These are phyloP conservation scores for Balaenoptera acutorostrata DNA, from an alignment of 2,113 vertebrate genomes.

Conservation along the genomic window DNA sequence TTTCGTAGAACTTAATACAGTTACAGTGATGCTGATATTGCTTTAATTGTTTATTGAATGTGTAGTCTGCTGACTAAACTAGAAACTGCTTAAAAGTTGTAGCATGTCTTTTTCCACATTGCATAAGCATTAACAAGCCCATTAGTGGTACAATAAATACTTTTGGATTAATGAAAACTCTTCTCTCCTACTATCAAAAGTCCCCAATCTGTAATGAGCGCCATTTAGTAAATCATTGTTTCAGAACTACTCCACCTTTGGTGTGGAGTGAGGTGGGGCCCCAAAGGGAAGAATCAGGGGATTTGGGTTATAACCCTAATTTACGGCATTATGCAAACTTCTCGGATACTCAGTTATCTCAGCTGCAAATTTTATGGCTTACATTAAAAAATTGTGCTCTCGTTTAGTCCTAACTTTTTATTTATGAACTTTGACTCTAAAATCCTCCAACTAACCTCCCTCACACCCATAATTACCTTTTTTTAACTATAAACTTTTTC, in stretches of 20 bases:
- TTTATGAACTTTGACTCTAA: slow-evolving; percentile 1
- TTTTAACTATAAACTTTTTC: neutral
- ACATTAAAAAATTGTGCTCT: neutral
- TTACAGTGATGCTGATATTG: neutral
- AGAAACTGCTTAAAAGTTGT: neutral
- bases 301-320: neutral
- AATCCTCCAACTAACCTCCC: slow-evolving; percentile 2
- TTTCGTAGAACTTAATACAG: neutral
- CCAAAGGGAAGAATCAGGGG: neutral
- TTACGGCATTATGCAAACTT: neutral
- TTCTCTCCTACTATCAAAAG: neutral
- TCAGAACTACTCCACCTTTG: neutral
- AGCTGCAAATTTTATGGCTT: neutral
- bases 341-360: neutral
- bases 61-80: neutral
- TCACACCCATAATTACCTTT: neutral
- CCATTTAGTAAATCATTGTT: neutral
- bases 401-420: slow-evolving; percentile 3
- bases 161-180: neutral
- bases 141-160: neutral
- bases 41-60: neutral
- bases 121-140: neutral
- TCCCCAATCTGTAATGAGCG: neutral
- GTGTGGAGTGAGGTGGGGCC: neutral
- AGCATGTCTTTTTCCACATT: neutral